Base-by-base conservation (phyloP, 2,888 invertebrate species). In the Hydrotaea diabolus region DNA sequence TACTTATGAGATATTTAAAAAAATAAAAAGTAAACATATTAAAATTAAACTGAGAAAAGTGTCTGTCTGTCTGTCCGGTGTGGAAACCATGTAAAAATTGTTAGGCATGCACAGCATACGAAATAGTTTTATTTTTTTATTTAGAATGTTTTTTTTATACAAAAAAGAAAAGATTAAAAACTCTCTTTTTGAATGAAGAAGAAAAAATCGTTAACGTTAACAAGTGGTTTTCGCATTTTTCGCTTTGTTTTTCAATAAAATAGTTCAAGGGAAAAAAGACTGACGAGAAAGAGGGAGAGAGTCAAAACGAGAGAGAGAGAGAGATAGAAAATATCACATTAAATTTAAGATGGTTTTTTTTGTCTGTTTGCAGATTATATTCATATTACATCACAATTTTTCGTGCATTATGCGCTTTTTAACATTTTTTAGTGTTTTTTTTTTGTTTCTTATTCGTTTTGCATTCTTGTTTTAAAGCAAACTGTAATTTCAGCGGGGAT, bases 401-500 rank as follows among this genome's bases (percentile, higher is more conserved):
- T 43, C 36, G 69, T 62, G 72, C 59, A 73, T 78, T 69, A 36
- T 76, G 46, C 62, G 36, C 19, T 73, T 49, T 55, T 39, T 23
- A 55, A 69, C 13, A 66, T 69, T 69, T 46, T 69, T 19, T 69
- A 69, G 46, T 21, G 43, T 46, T 66, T 62, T 49, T 66, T 66
- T 66, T 11, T 39, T n/a, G 7, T 64, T 64, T 31, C 15, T 9
- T 21, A 26, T 23, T 46, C 19, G 46, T 46, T 23, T 69, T 13
- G 39, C 31, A 19, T 17, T 66, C 1, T 66, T 9, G 36, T 21
- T 76, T 76, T 66, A 78, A 79, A 82, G 85, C 85, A 85, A 86
- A 86, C 86, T 84, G 86, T 86, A 86, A 86, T 85, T 86, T 86
- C 86, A 86, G 84, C 85, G 69, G 43, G 73, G 39, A n/a, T 83